A percentile compares a stretch with the other conserved stretches of the same genome.
Evolutionary conservation across 2,113 vertebrate genomes (phyloP).

Genomic region (Daubentonia madagascariensis): DNA sequence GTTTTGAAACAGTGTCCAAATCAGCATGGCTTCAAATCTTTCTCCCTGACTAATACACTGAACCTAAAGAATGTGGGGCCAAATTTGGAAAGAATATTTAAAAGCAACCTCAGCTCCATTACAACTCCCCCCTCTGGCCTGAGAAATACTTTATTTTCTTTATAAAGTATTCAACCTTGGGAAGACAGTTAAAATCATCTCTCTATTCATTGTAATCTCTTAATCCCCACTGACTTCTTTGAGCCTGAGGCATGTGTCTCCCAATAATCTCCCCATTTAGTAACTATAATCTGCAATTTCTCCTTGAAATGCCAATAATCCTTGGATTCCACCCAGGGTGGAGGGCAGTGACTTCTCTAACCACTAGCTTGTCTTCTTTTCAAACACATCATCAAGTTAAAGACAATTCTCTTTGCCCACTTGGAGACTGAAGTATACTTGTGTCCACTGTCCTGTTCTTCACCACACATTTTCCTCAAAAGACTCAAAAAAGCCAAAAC

Average conservation of each 20-base stretch:
- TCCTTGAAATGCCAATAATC: constrained; percentile 49
- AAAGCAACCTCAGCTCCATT: not conserved
- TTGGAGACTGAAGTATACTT: constrained; percentile 64
- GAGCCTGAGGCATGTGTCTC: not conserved
- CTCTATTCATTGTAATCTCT: constrained; percentile 38
- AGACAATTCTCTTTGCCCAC: constrained; percentile 67
- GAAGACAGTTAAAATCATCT: constrained; percentile 15
- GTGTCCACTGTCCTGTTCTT: constrained; percentile 31
- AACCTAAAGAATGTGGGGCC: constrained; percentile 16
- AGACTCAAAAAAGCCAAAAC: not conserved
- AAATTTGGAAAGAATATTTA: not conserved
- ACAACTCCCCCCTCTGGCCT: not conserved
- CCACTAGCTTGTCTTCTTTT: constrained; percentile 7
- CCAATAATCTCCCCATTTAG: constrained; percentile 58
- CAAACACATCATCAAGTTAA: constrained; percentile 60
- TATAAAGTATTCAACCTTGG: constrained; percentile 10
- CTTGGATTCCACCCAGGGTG: not conserved
- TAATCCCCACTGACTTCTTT: constrained; percentile 63
- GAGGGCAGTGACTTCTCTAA: constrained; percentile 48
- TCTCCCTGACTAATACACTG: not conserved
- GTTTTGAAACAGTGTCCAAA: not conserved
- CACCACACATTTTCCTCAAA: constrained; percentile 39
- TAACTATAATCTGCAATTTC: not conserved
- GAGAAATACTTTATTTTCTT: constrained; percentile 41
- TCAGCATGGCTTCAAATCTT: not conserved